A percentile compares a stretch with the other conserved stretches of the same genome.
These are phyloP conservation scores for Premnoplex brunnescens DNA, from an alignment of 2,797 vertebrate species.

Conservation along the genomic window DNA sequence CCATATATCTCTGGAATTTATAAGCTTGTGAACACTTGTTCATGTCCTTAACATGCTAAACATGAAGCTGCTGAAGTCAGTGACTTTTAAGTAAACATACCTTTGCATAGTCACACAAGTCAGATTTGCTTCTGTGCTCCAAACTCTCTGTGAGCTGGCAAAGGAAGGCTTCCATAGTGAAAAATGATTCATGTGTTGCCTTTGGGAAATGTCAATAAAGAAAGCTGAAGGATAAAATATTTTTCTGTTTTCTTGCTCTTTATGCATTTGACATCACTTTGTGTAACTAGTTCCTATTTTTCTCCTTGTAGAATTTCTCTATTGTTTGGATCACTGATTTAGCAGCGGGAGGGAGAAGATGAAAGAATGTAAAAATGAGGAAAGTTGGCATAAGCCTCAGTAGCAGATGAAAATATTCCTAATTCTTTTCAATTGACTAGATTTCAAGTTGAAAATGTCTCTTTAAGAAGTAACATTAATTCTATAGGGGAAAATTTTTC, in stretches of 20 bases:
- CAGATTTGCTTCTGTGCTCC: background rate
- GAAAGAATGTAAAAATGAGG: slow-evolving; percentile 18
- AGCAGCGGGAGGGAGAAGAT: background rate
- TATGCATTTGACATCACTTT: background rate
- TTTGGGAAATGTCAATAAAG: background rate
- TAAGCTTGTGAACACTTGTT: background rate
- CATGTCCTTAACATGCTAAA: background rate
- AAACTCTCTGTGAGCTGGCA: background rate
- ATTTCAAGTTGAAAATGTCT: slow-evolving; percentile 1
- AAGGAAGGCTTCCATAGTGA: slow-evolving; percentile 12
- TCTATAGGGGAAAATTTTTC: background rate
- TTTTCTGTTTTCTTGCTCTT: background rate
- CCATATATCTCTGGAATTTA: background rate
- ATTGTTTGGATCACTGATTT: background rate
- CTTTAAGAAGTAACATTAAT: background rate
- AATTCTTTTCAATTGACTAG: background rate
- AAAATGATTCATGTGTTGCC: background rate
- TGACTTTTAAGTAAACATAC: slow-evolving; percentile 2
- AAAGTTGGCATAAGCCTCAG: background rate
- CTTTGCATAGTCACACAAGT: slow-evolving; percentile 7
- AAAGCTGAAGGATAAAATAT: background rate
- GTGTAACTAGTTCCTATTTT: background rate
- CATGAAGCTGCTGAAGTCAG: background rate
- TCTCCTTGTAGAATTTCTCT: background rate
- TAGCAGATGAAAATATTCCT: background rate